Evolutionary conservation across 1,140 invertebrate species (phyloP).

Genomic region (Drosophila lacertosa): DNA sequence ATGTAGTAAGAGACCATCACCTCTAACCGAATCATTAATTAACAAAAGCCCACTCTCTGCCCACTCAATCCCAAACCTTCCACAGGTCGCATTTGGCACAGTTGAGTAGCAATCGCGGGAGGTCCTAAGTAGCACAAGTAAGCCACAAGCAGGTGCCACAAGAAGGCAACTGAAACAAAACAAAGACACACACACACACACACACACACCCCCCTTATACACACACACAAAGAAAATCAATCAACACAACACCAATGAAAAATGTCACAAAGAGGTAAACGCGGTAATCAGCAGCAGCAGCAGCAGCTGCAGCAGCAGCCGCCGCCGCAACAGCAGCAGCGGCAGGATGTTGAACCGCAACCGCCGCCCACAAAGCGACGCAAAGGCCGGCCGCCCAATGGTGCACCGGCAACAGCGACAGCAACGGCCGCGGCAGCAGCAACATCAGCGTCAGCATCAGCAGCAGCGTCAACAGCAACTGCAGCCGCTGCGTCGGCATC

Average conservation of each 20-base stretch:
- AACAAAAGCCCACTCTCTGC: conserved; percentile 21
- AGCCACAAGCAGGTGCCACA: conserved; percentile 32
- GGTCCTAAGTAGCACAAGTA: conserved; percentile 41
- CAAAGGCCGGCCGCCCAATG: conserved; percentile 82
- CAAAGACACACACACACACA: conserved; percentile 37
- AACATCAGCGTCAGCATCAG: conserved; percentile 24
- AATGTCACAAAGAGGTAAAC: conserved; percentile 84
- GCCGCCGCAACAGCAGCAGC: conserved; percentile 76
- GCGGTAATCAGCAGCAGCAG: conserved; percentile 79
- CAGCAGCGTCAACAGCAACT: conserved; percentile 29
- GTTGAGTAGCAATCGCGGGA: conserved; percentile 40
- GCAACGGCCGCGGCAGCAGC: conserved; percentile 38
- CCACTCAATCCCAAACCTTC: conserved; percentile 31
- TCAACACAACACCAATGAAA: conserved; percentile 80
- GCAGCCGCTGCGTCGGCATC: conserved; percentile 28
- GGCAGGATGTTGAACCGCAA: conserved; percentile 82
- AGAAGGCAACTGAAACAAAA: conserved; percentile 32
- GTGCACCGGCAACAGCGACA: conserved; percentile 41
- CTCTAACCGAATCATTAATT: conserved; percentile 7
- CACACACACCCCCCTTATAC: conserved; percentile 46
- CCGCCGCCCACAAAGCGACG: conserved; percentile 82
- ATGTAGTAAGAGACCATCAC: conserved; percentile 71
- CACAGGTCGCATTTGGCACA: conserved; percentile 46
- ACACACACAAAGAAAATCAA: conserved; percentile 60
- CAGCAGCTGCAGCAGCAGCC: conserved; percentile 72